Base-by-base conservation (phyloP, 2,888 invertebrate genomes). In the Chrysina gloriosa region DNA sequence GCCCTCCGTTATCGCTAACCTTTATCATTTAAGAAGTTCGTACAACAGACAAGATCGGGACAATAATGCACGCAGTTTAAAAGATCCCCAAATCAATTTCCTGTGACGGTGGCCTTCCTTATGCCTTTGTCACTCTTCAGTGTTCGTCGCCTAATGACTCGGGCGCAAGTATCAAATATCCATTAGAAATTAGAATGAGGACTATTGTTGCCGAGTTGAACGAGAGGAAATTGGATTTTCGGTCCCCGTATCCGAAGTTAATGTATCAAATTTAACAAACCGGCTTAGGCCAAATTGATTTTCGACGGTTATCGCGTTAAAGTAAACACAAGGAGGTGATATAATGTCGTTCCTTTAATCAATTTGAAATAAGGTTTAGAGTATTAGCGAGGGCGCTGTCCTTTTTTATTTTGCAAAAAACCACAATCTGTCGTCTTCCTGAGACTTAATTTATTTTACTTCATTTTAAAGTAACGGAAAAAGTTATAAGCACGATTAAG, bases 31-130 rank as follows among this genome's bases (percentile, higher is more conserved):
- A 7, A 16, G 4, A 29, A 9, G 52, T 52, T 52, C 16, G 7
- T 27, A 9, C 14, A 25, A n/a, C 14, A 36, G 42, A 42, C 16
- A 6, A 1, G 7, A 25, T 14, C 42, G 16, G 16, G 27, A n/a
- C 42, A 29, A 25, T 42, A 58, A 31, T 21, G 36, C 36, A 34
- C 11, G 21, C 23, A 19, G 25, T 61, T 61, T 61, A 61, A 42
- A 42, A 61, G 42, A 61, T 42, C 14, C 58, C 58, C 16, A 42
- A 61, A 61, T 61, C 58, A 61, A 61, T 61, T 61, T 61, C 58
- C 58, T 61, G 58, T 61, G 58, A 61, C 42, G 58, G 42, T 5
- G 45, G 19, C 31, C 29, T 31, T 56, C 16, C 58, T 61, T 61
- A 25, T 27, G 11, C 58, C 58, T 27, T 61, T 61, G 42, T 42